Evolutionary conservation across 2,113 vertebrate species (phyloP).

Genomic region (Pyxicephalus adspersus): DNA sequence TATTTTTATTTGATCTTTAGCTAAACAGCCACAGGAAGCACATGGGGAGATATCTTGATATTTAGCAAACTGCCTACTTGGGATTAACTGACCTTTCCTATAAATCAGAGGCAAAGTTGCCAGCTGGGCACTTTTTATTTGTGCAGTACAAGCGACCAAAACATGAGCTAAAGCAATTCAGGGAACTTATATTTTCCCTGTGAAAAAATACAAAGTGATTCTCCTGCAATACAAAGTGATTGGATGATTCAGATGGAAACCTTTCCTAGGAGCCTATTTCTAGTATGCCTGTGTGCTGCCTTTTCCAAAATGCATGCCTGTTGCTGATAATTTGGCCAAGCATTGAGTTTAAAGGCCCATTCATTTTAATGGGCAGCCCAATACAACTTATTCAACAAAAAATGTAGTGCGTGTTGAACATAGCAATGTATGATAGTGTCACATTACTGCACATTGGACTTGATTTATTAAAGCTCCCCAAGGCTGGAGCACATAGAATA

Average conservation of each 20-base stretch:
- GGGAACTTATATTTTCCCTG: conserved; percentile 60
- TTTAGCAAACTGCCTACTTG: conserved; percentile 68
- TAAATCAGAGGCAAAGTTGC: conserved; percentile 68
- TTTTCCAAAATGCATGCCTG: too few species aligned
- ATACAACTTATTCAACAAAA: too few species aligned
- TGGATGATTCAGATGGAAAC: neutral
- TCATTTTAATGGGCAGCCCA: too few species aligned
- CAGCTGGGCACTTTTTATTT: conserved; percentile 61
- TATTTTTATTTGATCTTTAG: conserved; percentile 51
- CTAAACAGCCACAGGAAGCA: conserved; percentile 54
- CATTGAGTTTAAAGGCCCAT: too few species aligned
- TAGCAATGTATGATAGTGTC: too few species aligned
- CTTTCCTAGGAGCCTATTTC: too few species aligned
- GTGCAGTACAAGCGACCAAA: conserved; percentile 59
- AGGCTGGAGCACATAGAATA: too few species aligned
- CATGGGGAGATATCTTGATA: conserved; percentile 61
- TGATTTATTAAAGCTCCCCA: too few species aligned
- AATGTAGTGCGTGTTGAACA: too few species aligned
- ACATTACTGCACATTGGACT: too few species aligned
- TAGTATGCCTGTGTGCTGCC: too few species aligned
- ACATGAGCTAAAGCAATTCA: conserved; percentile 61
- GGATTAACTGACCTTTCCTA: conserved; percentile 70
- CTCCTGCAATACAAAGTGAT: conserved; percentile 14
- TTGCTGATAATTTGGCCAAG: too few species aligned
- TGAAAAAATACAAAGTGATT: conserved; percentile 3